phyloP scores from a whole-genome alignment of 2,113 vertebrate species.

The Athene cunicularia region DNA sequence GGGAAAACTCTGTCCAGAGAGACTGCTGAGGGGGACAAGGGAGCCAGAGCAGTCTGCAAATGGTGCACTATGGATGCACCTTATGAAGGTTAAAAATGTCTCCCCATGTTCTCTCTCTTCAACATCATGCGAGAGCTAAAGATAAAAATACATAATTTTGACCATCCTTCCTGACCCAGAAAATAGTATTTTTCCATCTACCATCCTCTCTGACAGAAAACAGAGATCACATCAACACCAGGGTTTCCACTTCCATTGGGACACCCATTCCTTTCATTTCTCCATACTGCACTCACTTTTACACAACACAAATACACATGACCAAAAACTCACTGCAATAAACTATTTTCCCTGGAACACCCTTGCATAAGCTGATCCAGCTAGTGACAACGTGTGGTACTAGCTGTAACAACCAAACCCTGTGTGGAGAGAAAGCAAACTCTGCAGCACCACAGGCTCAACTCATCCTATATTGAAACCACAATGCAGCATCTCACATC shows the following conservation, averaged over 20 bases:
- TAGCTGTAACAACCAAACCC: neutral
- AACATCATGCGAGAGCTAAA: rapidly evolving
- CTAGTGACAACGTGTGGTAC: too few species aligned
- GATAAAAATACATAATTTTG: neutral
- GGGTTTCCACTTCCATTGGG: neutral
- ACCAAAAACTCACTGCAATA: neutral
- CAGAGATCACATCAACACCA: neutral
- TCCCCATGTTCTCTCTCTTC: neutral
- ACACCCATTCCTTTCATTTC: neutral
- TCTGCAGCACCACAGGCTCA: neutral
- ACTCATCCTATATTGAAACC: too few species aligned
- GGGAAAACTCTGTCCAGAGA: neutral
- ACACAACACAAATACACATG: rapidly evolving
- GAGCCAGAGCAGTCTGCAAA: neutral
- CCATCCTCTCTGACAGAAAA: neutral
- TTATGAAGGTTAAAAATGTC: neutral
- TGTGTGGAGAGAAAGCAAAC: neutral
- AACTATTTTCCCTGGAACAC: neutral
- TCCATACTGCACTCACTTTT: neutral
- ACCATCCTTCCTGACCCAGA: neutral
- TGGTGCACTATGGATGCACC: rapidly evolving
- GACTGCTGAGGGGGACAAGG: neutral
- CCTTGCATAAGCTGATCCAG: neutral
- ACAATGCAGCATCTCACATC: neutral
- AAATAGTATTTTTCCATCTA: neutral